These are phyloP conservation scores for Dipodomys ordii DNA, from an alignment of 2,113 vertebrate genomes.

Conservation along the genomic window DNA sequence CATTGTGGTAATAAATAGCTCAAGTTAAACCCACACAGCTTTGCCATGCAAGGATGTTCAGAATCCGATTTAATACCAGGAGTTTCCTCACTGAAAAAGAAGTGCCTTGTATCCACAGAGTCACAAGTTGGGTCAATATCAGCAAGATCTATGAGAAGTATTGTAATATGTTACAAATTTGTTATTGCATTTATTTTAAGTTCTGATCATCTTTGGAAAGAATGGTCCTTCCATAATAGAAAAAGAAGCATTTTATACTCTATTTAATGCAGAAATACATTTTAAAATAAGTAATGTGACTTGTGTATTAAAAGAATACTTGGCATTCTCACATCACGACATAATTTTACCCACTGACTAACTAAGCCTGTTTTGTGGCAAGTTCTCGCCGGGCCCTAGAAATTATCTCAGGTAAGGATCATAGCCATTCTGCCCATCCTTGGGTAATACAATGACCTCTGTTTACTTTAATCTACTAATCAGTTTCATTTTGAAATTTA, in stretches of 20 bases:
- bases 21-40: background rate
- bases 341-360: background rate
- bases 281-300: background rate
- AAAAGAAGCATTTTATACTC: background rate
- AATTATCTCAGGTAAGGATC: background rate
- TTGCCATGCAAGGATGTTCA: background rate
- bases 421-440: background rate
- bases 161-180: background rate
- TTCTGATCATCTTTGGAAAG: background rate
- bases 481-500: background rate
- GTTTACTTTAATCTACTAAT: background rate
- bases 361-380: background rate
- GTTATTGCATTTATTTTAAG: conserved; percentile 19
- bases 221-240: background rate
- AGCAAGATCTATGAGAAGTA: background rate
- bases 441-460: background rate
- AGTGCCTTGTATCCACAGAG: too few species aligned
- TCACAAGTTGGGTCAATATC: background rate
- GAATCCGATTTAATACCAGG: background rate
- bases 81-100: conserved; percentile 12
- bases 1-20: background rate
- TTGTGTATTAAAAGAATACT: background rate
- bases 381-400: background rate
- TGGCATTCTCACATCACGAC: background rate
- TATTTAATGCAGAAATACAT: background rate